These are phyloP conservation scores for Sericinus montela DNA, from an alignment of 2,888 invertebrate genomes.

Conservation along the genomic window DNA sequence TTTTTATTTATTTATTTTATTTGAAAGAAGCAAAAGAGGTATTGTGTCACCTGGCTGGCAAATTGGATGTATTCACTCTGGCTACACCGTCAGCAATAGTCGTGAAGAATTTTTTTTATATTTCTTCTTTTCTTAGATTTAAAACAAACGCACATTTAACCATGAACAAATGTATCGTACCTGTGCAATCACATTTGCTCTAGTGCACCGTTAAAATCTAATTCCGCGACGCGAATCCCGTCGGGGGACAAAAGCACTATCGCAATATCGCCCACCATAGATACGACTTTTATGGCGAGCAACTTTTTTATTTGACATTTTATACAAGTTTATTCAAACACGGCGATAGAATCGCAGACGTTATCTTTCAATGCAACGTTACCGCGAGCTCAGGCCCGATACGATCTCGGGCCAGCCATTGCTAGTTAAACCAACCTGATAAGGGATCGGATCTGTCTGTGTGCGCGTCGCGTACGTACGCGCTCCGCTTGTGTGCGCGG, in stretches of 20 bases:
- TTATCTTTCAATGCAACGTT: slow-evolving; percentile 80
- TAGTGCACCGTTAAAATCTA: slow-evolving; percentile 4
- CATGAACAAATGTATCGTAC: too few species aligned
- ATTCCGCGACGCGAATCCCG: slow-evolving; percentile 21
- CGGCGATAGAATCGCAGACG: slow-evolving; percentile 72
- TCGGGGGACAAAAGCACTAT: slow-evolving; percentile 39
- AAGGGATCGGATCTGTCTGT: slow-evolving; percentile 61
- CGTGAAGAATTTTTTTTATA: too few species aligned
- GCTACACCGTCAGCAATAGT: too few species aligned
- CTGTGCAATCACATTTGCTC: too few species aligned
- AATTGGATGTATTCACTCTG: too few species aligned
- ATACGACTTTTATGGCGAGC: slow-evolving; percentile 65
- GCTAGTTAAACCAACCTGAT: slow-evolving; percentile 77
- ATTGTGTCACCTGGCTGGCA: too few species aligned
- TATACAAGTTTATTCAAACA: slow-evolving; percentile 80
- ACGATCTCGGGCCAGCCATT: slow-evolving; percentile 75
- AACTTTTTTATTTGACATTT: slow-evolving; percentile 79
- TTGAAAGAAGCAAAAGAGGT: too few species aligned
- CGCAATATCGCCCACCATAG: slow-evolving; percentile 54
- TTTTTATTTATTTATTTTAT: too few species aligned
- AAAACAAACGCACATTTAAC: too few species aligned
- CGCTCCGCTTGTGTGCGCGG: slow-evolving; percentile 46
- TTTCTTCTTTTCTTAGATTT: too few species aligned
- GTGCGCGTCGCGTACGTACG: slow-evolving; percentile 43
- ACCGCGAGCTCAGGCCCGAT: slow-evolving; percentile 72